Conservation (phyloP, 1,140 invertebrate species). For the Coboldia fuscipes region DNA sequence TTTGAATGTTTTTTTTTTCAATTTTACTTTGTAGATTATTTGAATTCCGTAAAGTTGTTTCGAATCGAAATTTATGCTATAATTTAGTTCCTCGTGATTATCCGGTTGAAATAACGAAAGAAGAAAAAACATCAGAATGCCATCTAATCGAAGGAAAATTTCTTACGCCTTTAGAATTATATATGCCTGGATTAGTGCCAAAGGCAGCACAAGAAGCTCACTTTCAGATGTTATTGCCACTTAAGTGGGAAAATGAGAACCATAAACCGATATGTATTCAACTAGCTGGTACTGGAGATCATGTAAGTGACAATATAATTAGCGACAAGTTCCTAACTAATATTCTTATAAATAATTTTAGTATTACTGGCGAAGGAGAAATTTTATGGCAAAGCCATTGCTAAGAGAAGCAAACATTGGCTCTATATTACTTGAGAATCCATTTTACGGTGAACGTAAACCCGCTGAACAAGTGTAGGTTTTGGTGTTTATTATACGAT, state of each 20-base stretch:
- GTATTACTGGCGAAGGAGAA: slow-evolving; percentile 80
- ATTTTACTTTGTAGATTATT: slow-evolving; percentile 67
- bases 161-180: slow-evolving; percentile 57
- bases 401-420: slow-evolving; percentile 78
- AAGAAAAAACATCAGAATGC: slow-evolving; percentile 52
- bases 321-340: neutral
- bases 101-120: slow-evolving; percentile 78
- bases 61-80: slow-evolving; percentile 60
- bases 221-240: slow-evolving; percentile 71
- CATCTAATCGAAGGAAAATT: slow-evolving; percentile 74
- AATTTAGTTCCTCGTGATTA: slow-evolving; percentile 62
- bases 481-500: slow-evolving; percentile 5
- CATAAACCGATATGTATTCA: slow-evolving; percentile 80
- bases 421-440: slow-evolving; percentile 91
- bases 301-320: slow-evolving; percentile 40
- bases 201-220: slow-evolving; percentile 56
- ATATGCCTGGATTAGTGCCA: slow-evolving; percentile 72
- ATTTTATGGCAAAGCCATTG: slow-evolving; percentile 76
- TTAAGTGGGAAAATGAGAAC: slow-evolving; percentile 44
- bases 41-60: slow-evolving; percentile 72
- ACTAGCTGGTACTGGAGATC: slow-evolving; percentile 94
- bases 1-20: slow-evolving; percentile 8
- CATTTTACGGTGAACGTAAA: slow-evolving; percentile 87
- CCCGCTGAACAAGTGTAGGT: slow-evolving; percentile 77
- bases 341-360: slow-evolving; percentile 23